A percentile compares a stretch with the other conserved stretches of the same genome.
Evolutionary conservation across 2,113 vertebrate species (phyloP).

Genomic region (Pachypanchax playfairii): DNA sequence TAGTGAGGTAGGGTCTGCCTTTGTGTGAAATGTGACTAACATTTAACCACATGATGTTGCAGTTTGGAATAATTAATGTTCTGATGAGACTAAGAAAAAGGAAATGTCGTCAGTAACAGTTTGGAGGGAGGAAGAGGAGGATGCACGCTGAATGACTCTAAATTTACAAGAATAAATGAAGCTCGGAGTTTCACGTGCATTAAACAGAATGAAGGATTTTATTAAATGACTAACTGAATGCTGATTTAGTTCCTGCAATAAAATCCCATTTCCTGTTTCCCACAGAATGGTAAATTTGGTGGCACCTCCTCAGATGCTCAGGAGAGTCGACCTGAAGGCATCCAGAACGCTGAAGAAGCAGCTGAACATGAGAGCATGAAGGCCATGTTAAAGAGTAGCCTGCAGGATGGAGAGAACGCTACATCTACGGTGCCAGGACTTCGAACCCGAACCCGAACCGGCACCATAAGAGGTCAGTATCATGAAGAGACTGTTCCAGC

Average conservation of each 20-base stretch:
- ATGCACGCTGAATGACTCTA: conserved; percentile 12
- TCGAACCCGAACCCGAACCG: conserved; percentile 86
- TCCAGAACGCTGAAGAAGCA: conserved; percentile 86
- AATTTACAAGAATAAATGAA: conserved; percentile 15
- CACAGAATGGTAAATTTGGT: conserved; percentile 91
- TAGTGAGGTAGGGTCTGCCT: conserved; percentile 74
- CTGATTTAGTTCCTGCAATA: not conserved
- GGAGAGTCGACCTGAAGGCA: conserved; percentile 82
- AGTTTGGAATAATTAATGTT: conserved; percentile 26
- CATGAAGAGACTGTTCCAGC: not conserved
- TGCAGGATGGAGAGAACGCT: conserved; percentile 69
- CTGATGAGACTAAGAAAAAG: not conserved
- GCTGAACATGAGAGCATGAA: conserved; percentile 97
- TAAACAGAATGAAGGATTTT: not conserved
- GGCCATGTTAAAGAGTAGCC: conserved; percentile 87
- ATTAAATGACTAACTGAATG: conserved; percentile 9
- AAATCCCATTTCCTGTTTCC: not conserved
- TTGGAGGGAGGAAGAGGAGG: conserved; percentile 41
- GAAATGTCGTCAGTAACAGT: too few species aligned
- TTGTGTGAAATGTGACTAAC: conserved; percentile 37
- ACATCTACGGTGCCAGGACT: conserved; percentile 79
- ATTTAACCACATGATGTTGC: conserved; percentile 6
- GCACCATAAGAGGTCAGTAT: conserved; percentile 79
- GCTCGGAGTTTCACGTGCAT: not conserved
- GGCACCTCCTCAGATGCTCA: conserved; percentile 71